Percentiles rank a stretch among this genome's conserved stretches.
Evolutionary conservation across 2,888 invertebrate species (phyloP).

Genomic region (Pyrrhosoma nymphula): DNA sequence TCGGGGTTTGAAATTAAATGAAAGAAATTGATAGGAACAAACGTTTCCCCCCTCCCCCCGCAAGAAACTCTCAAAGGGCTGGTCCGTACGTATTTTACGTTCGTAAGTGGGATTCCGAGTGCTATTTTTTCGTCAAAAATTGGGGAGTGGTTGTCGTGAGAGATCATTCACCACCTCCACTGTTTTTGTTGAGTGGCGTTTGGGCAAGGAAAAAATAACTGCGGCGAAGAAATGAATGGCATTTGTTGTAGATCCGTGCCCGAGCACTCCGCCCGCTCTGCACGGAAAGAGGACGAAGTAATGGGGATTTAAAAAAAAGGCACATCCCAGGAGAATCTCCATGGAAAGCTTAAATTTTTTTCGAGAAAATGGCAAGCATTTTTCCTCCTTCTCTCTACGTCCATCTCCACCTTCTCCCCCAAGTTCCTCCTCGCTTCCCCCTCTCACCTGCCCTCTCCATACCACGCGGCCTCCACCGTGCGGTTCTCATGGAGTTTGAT

Average conservation of each 20-base stretch:
- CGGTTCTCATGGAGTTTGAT: constrained; percentile 50
- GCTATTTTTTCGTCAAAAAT: too few relatives aligned
- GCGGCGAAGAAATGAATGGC: not conserved
- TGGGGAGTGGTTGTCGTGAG: too few relatives aligned
- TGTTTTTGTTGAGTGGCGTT: not conserved
- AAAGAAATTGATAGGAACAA: too few relatives aligned
- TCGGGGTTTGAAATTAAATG: too few relatives aligned
- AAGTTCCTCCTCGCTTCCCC: not conserved
- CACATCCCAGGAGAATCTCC: not conserved
- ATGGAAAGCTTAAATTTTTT: not conserved
- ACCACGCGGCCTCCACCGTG: constrained; percentile 12
- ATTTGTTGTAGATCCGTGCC: not conserved
- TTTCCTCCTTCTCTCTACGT: not conserved
- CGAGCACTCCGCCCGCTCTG: not conserved
- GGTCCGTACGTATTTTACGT: too few relatives aligned
- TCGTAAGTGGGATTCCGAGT: too few relatives aligned
- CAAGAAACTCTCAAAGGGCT: too few relatives aligned
- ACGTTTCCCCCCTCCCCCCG: too few relatives aligned
- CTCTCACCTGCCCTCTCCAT: not conserved
- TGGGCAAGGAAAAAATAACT: not conserved
- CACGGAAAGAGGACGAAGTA: not conserved
- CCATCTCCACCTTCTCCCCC: not conserved
- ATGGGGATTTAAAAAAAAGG: not conserved
- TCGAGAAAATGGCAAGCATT: constrained; percentile 6
- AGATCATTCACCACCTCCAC: too few relatives aligned